Percentiles rank a stretch among this genome's conserved stretches.
These are phyloP conservation scores for Clangula hyemalis DNA, from an alignment of 2,797 vertebrate genomes.

Conservation along the genomic window DNA sequence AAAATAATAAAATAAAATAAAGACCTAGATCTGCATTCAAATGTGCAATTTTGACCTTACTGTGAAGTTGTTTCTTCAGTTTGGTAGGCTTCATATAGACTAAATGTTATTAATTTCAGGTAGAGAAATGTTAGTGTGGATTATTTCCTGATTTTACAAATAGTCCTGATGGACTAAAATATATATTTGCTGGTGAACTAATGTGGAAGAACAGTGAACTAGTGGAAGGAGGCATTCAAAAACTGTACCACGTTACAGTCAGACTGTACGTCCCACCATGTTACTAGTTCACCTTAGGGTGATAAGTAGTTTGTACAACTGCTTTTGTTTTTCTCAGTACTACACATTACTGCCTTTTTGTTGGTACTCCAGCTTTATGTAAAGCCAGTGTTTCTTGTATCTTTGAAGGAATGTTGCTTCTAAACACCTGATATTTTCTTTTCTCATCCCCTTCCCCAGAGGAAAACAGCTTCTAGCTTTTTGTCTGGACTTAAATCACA, in stretches of 20 bases:
- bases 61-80: not conserved
- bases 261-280: not conserved
- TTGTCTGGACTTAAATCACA: not conserved
- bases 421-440: rapidly evolving
- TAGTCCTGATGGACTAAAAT: not conserved
- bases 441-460: not conserved
- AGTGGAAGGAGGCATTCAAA: not conserved
- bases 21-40: not conserved
- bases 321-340: not conserved
- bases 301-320: not conserved
- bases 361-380: not conserved
- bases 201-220: not conserved
- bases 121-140: not conserved
- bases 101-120: not conserved
- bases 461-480: not conserved
- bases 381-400: not conserved
- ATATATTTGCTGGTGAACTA: not conserved
- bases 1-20: not conserved
- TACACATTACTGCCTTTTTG: not conserved
- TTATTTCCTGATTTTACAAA: not conserved
- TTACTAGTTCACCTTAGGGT: not conserved
- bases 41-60: conserved; percentile 7
- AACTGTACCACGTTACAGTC: rapidly evolving
- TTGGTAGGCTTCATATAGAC: not conserved
- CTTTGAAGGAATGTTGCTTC: not conserved